Conservation (phyloP, 1,140 invertebrate species). For the Papilio xuthus region DNA sequence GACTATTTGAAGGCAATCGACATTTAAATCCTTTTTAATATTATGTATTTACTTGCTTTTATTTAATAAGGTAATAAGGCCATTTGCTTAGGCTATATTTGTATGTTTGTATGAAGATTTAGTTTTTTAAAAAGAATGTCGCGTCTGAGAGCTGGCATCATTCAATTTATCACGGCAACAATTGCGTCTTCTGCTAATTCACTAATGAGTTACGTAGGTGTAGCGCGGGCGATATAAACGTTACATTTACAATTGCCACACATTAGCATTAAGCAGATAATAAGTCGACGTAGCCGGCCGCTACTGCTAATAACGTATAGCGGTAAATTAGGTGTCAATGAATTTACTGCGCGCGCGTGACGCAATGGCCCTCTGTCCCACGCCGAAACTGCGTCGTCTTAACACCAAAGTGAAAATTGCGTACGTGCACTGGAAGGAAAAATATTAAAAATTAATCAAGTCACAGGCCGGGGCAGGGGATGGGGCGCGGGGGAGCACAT, state of each 20-base stretch:
- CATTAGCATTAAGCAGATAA: slow-evolving; percentile 68
- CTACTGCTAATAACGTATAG: slow-evolving; percentile 50
- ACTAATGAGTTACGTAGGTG: slow-evolving; percentile 79
- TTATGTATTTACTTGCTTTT: background rate
- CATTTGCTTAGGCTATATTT: background rate
- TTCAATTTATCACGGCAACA: slow-evolving; percentile 71
- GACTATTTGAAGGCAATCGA: background rate
- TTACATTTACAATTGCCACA: slow-evolving; percentile 65
- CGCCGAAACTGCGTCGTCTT: slow-evolving; percentile 56
- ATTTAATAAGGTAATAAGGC: background rate
- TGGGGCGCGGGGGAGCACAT: slow-evolving; percentile 64
- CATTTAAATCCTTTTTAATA: background rate
- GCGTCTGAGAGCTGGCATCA: slow-evolving; percentile 53
- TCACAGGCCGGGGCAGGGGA: slow-evolving; percentile 47
- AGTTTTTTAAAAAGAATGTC: slow-evolving; percentile 42
- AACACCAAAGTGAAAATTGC: slow-evolving; percentile 79
- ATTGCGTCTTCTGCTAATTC: slow-evolving; percentile 77
- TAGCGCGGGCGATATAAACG: slow-evolving; percentile 76
- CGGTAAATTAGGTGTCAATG: slow-evolving; percentile 53
- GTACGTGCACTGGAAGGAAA: slow-evolving; percentile 80
- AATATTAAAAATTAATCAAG: slow-evolving; percentile 82
- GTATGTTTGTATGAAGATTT: background rate
- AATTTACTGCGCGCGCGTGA: slow-evolving; percentile 61
- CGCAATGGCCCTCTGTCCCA: slow-evolving; percentile 49
- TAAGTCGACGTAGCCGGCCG: slow-evolving; percentile 54